A percentile compares a stretch with the other conserved stretches of the same genome.
Conservation (phyloP, 2,888 invertebrate genomes). For the Hyppa rectilinea region DNA sequence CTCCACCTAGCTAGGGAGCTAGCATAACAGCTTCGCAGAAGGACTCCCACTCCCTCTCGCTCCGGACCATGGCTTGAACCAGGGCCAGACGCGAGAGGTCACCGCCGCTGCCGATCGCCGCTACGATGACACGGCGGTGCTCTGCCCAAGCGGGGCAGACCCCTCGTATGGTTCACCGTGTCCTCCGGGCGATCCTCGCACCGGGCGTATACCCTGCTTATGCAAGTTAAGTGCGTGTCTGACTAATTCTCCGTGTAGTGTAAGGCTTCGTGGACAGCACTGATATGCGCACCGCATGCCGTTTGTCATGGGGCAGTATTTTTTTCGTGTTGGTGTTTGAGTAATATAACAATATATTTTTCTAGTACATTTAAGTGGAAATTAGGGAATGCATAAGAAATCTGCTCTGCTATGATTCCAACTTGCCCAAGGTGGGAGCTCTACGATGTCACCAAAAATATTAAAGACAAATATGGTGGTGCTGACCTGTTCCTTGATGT, state of each 20-base stretch:
- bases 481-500: slow-evolving; percentile 98
- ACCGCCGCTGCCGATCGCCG: no score
- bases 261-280: not conserved
- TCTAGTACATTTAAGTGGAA: not conserved
- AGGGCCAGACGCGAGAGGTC: no score
- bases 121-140: no score
- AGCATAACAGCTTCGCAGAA: no score
- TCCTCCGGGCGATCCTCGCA: no score
- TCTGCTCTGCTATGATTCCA: not conserved
- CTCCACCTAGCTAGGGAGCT: no score
- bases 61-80: no score
- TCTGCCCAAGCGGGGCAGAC: no score
- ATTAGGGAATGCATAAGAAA: not conserved
- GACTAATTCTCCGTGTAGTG: not conserved
- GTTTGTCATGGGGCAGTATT: not conserved
- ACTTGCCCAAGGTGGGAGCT: not conserved
- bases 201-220: not conserved
- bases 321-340: not conserved
- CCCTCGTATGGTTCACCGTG: no score
- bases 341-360: not conserved
- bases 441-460: not conserved
- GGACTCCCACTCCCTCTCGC: no score
- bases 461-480: not conserved
- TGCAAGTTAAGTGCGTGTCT: not conserved
- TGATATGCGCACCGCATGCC: not conserved